Evolutionary conservation across 2,797 vertebrate species (phyloP).

Genomic region (Corythornis leucogaster): DNA sequence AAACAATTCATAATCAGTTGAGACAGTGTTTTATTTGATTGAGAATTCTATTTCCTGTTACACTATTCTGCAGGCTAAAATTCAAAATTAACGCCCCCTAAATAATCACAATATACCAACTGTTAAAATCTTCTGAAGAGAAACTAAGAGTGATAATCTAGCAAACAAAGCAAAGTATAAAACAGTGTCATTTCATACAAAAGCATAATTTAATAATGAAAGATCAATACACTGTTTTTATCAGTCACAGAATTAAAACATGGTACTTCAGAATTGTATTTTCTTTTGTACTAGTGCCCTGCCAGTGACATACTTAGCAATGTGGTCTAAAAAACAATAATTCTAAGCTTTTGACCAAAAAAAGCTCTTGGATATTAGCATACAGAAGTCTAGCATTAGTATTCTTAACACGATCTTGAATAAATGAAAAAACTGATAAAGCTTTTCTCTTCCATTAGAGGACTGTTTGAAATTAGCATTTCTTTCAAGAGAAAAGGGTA

Average conservation of each 20-base stretch:
- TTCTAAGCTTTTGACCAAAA: slow-evolving; percentile 84
- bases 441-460: slow-evolving; percentile 99
- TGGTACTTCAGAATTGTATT: slow-evolving; percentile 57
- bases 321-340: slow-evolving; percentile 80
- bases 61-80: neutral
- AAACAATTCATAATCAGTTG: neutral
- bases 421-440: slow-evolving; percentile 99
- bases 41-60: neutral
- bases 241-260: slow-evolving; percentile 40
- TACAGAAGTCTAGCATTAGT: slow-evolving; percentile 93
- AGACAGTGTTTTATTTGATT: neutral
- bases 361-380: slow-evolving; percentile 84
- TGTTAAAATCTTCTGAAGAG: neutral
- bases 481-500: slow-evolving; percentile 99
- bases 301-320: slow-evolving; percentile 72
- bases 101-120: neutral
- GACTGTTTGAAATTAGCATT: slow-evolving; percentile 99
- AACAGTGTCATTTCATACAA: neutral
- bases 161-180: neutral
- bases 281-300: slow-evolving; percentile 58
- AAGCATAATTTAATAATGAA: slow-evolving; percentile 33
- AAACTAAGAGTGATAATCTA: neutral
- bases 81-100: neutral
- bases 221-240: slow-evolving; percentile 36
- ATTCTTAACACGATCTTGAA: slow-evolving; percentile 95